Percentiles rank a stretch among this genome's conserved stretches.
phyloP scores from a whole-genome alignment of 2,888 invertebrate species.

The Himalopsyche japonica region DNA sequence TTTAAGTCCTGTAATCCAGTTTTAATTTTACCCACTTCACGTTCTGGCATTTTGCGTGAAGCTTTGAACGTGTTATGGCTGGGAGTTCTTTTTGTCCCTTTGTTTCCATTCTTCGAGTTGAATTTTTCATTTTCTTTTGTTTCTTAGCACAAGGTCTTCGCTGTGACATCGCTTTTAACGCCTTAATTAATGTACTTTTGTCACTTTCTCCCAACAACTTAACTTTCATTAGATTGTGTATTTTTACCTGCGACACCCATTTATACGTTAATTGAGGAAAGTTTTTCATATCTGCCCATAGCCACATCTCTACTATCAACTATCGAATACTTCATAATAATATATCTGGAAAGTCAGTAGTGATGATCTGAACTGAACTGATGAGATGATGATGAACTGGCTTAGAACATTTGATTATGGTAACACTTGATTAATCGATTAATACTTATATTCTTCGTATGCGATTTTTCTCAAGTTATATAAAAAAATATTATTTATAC shows the following conservation, averaged over 20 bases:
- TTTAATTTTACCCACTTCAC: background rate
- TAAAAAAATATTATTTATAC: too few species aligned
- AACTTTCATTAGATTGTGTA: background rate
- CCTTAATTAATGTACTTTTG: conserved; percentile 32
- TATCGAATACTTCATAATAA: too few species aligned
- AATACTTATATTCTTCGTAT: too few species aligned
- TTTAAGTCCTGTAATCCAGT: background rate
- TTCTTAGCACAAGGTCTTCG: background rate
- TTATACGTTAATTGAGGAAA: conserved; percentile 9
- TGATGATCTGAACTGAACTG: too few species aligned
- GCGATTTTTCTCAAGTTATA: too few species aligned
- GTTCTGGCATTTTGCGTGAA: background rate
- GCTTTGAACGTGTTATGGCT: background rate
- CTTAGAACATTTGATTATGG: too few species aligned
- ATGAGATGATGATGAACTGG: too few species aligned
- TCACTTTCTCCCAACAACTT: conserved; percentile 10
- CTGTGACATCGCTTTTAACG: background rate
- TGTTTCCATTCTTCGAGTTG: conserved; percentile 13
- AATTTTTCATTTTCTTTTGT: conserved; percentile 32
- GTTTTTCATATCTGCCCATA: background rate
- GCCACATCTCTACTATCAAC: background rate
- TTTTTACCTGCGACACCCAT: conserved; percentile 5
- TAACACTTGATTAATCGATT: too few species aligned
- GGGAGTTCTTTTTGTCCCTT: conserved; percentile 4
- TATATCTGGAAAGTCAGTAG: too few species aligned